Evolutionary conservation across 92 coral and sea anemone genomes (phyloP), one percentile per base, ranked within the genome.

Genomic region (Parazoanthus swiftii): DNA sequence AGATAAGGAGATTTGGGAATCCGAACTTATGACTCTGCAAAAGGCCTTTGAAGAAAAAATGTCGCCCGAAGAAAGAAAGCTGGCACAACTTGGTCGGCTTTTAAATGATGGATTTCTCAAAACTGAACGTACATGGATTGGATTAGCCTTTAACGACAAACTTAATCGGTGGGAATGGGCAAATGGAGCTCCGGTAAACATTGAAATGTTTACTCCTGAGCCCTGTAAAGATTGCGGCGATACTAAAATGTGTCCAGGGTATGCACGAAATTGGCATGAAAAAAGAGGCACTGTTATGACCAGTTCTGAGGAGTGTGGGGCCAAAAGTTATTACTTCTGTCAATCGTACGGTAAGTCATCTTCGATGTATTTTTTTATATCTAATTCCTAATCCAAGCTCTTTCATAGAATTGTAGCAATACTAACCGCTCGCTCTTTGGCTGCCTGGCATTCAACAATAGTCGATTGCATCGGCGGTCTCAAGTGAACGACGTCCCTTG

Each of bases 331-430:
- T 38, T 74, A 74, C 44, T 74, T 74, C 78, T 74, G 78, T 16
- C 78, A 74, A 74, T 74, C 78, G n/a, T 74, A 74, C 15, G 78
- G 78, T 74, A 74, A 74, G 78, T 74, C 42, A 2, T 33, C n/a
- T 37, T 18, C 20, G 65, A 56, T 56, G 25, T 18, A 20, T 63
- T 16, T 14, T 51, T 9, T 51, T 10, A 6, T 6, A 51, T 51
- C 58, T 51, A 51, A 8, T 13, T 16, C 58, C 16, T 51, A 51
- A 51, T 9, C 16, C 38, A 70, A n/a, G 29, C 10, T 10, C 29
- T 70, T 26, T n/a, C 7, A 13, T 23, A 68, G 1, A 68, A 68
- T 23, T 7, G 74, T n/a, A 70, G 13, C 33, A 8, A 46, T 70
- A 39, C 74, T 68, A 21, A 36, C 74, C 74, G 35, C 29, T 8